These are phyloP conservation scores for Columbina picui DNA, from an alignment of 2,113 vertebrate genomes.

Conservation along the genomic window DNA sequence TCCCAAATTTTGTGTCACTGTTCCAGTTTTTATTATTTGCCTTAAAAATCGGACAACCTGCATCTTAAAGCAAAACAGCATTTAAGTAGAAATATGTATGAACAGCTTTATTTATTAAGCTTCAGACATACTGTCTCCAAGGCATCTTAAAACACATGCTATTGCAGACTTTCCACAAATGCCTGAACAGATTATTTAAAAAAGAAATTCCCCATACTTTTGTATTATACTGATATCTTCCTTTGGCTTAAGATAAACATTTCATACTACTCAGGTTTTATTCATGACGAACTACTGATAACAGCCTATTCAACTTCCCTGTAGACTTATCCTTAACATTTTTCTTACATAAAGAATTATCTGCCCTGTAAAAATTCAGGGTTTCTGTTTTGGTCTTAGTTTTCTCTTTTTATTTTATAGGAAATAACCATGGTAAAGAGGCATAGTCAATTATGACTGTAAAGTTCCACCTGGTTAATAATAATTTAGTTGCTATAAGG, in stretches of 20 bases:
- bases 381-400: neutral
- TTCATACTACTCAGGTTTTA: neutral
- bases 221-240: neutral
- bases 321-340: neutral
- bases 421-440: neutral
- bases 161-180: neutral
- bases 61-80: neutral
- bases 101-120: slow-evolving; percentile 1
- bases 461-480: neutral
- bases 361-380: neutral
- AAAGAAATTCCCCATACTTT: neutral
- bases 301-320: neutral
- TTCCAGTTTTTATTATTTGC: neutral
- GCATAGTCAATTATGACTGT: neutral
- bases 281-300: neutral
- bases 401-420: neutral
- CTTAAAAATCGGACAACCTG: neutral
- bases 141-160: neutral
- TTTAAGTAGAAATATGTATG: neutral
- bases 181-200: neutral
- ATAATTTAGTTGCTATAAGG: neutral
- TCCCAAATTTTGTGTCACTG: neutral
- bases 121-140: neutral
- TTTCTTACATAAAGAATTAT: neutral
- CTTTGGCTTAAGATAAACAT: neutral